Conservation (phyloP, 2,113 vertebrate genomes). For the Seriola rivoliana region DNA sequence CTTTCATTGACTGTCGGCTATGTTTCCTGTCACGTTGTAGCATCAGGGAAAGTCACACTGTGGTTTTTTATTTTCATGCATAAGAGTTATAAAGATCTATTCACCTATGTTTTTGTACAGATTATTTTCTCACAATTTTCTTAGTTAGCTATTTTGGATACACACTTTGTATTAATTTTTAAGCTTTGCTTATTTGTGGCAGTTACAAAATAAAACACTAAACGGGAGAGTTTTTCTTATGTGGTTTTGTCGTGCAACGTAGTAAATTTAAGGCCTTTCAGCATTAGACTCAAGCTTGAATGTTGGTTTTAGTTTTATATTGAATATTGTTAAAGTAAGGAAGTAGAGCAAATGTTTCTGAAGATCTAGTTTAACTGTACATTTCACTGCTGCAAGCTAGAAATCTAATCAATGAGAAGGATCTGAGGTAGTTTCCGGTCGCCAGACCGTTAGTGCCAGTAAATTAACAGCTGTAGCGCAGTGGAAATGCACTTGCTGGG, state of each 20-base stretch:
- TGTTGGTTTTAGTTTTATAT: too few species aligned
- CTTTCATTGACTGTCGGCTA: background rate
- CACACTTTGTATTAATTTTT: background rate
- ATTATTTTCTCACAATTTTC: background rate
- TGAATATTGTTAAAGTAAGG: too few species aligned
- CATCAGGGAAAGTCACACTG: background rate
- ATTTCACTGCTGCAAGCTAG: background rate
- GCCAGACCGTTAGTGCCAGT: too few species aligned
- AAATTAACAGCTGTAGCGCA: background rate
- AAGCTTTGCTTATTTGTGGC: background rate
- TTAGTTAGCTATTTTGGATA: background rate
- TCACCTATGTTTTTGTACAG: background rate
- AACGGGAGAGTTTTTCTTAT: too few species aligned
- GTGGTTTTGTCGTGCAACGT: too few species aligned
- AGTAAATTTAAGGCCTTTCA: too few species aligned
- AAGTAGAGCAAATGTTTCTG: too few species aligned
- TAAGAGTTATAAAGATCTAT: background rate
- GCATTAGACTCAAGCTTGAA: too few species aligned
- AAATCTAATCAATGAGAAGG: background rate
- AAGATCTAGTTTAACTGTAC: too few species aligned
- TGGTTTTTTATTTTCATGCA: constrained; percentile 18
- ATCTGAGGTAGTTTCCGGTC: background rate
- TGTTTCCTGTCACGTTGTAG: constrained; percentile 26
- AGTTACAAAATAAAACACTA: constrained; percentile 1
- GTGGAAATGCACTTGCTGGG: too few species aligned